These are phyloP conservation scores for Nasonovia ribisnigri DNA, from an alignment of 2,888 invertebrate genomes.

Conservation along the genomic window DNA sequence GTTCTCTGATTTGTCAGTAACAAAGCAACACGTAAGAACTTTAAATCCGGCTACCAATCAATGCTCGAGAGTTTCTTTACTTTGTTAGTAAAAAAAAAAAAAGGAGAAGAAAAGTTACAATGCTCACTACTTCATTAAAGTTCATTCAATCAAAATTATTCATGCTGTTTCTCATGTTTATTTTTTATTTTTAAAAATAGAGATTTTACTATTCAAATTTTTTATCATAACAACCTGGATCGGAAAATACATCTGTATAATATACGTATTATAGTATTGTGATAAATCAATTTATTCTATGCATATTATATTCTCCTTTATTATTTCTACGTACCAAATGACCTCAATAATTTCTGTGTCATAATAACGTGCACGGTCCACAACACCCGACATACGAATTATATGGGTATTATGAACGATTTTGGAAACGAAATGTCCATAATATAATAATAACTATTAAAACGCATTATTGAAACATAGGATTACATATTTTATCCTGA, in stretches of 20 bases:
- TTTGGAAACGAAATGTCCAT: background rate
- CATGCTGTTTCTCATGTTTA: background rate
- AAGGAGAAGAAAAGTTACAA: background rate
- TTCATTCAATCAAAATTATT: conserved; percentile 52
- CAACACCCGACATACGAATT: background rate
- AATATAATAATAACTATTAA: background rate
- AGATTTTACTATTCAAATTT: background rate
- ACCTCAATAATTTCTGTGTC: background rate
- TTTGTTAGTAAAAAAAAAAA: background rate
- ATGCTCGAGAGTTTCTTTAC: background rate
- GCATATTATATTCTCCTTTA: background rate
- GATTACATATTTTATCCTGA: background rate
- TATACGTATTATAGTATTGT: background rate
- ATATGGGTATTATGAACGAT: background rate
- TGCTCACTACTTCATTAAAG: conserved; percentile 17
- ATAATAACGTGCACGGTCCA: background rate
- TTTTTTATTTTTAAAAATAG: background rate
- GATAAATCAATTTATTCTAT: background rate
- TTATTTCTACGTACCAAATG: background rate
- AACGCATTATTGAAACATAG: background rate
- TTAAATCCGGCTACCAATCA: conserved; percentile 27
- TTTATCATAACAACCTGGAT: background rate
- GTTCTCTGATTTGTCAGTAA: conserved; percentile 41
- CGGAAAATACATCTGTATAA: background rate
- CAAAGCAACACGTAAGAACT: conserved; percentile 53